These are phyloP conservation scores for Frankliniella intonsa DNA, from an alignment of 2,888 invertebrate genomes.

Conservation along the genomic window DNA sequence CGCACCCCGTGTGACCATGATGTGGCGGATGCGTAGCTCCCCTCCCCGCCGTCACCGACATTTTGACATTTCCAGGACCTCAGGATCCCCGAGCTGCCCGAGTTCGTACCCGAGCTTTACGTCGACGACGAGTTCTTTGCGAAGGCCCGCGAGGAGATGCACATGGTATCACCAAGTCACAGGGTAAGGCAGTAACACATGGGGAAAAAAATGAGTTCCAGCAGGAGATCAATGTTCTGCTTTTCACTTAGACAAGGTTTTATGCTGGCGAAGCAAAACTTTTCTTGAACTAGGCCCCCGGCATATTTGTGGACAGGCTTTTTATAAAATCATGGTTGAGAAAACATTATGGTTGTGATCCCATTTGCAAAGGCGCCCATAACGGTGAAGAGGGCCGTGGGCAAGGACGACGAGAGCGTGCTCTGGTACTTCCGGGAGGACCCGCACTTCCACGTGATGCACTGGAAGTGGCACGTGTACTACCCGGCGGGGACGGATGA, in stretches of 20 bases:
- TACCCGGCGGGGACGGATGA: slow-evolving; percentile 61
- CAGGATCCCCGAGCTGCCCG: slow-evolving; percentile 66
- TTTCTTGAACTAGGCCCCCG: no score
- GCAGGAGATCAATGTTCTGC: no score
- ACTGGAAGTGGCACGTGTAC: slow-evolving; percentile 90
- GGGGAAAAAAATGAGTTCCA: background rate
- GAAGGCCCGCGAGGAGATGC: slow-evolving; percentile 65
- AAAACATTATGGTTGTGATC: no score
- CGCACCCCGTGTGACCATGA: background rate
- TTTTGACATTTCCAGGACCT: background rate
- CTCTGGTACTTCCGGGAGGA: slow-evolving; percentile 82
- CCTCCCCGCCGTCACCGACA: background rate
- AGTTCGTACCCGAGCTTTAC: slow-evolving; percentile 78
- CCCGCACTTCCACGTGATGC: slow-evolving; percentile 78
- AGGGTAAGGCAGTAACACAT: background rate
- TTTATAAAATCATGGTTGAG: no score
- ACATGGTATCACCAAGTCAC: slow-evolving; percentile 39
- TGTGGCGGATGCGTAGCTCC: background rate
- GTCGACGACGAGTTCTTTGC: slow-evolving; percentile 68
- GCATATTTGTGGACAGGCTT: no score
- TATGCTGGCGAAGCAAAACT: no score
- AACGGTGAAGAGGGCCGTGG: background rate
- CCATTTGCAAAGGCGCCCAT: background rate
- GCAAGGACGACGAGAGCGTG: slow-evolving; percentile 67
- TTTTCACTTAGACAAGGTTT: no score